Conservation (phyloP, 92 coral and sea anemone species). For the Montipora capitata region DNA sequence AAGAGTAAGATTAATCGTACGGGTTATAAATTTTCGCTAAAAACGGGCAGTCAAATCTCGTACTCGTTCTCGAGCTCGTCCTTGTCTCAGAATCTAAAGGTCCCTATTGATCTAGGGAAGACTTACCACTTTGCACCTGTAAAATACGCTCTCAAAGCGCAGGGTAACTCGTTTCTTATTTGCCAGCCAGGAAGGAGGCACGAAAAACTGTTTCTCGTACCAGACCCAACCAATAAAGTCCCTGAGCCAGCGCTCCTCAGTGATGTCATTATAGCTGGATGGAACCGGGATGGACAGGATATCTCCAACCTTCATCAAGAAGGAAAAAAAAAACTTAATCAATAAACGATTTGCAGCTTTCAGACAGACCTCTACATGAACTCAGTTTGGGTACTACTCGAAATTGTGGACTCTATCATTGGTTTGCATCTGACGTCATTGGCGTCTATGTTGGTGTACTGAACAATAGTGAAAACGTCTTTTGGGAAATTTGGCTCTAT, state of each 20-base stretch:
- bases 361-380: background rate
- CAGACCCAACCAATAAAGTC: constrained; percentile 95
- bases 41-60: too few relatives aligned
- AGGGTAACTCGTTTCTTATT: constrained; percentile 62
- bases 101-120: background rate
- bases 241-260: constrained; percentile 86
- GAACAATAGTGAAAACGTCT: too few relatives aligned
- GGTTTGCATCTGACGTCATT: too few relatives aligned
- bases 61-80: too few relatives aligned
- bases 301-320: constrained; percentile 68
- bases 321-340: background rate
- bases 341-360: background rate
- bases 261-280: constrained; percentile 93
- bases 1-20: too few relatives aligned
- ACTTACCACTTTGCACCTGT: constrained; percentile 87
- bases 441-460: too few relatives aligned
- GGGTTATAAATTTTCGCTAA: too few relatives aligned
- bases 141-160: constrained; percentile 89
- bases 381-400: background rate
- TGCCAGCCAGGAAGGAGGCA: constrained; percentile 81
- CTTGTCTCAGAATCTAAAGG: background rate
- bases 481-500: too few relatives aligned
- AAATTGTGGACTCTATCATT: too few relatives aligned
- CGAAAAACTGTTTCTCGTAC: constrained; percentile 85
- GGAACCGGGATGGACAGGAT: constrained; percentile 94